Percentiles rank a stretch among this genome's conserved stretches.
Evolutionary conservation across 2,113 vertebrate genomes (phyloP).

Genomic region (Ariopsis seemanni): DNA sequence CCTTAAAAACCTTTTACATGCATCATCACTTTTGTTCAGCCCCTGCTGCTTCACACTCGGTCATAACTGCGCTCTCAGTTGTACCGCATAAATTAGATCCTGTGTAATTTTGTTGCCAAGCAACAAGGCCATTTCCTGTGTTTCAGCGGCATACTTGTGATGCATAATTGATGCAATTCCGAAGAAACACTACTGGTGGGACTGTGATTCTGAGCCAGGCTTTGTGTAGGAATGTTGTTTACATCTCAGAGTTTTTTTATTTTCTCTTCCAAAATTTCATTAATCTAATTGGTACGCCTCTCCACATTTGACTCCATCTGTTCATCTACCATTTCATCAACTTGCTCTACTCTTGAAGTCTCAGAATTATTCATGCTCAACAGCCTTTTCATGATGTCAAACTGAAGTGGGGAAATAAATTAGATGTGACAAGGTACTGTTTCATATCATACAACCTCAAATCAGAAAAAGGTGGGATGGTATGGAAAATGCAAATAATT

Average conservation of each 20-base stretch:
- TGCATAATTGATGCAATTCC: slow-evolving; percentile 20
- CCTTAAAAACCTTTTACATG: not conserved
- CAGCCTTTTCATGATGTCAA: slow-evolving; percentile 15
- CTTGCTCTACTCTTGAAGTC: slow-evolving; percentile 3
- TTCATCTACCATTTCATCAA: slow-evolving; percentile 15
- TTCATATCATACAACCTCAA: not conserved
- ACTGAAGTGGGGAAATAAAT: slow-evolving; percentile 38
- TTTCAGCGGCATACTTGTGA: slow-evolving; percentile 6
- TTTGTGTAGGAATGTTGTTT: slow-evolving; percentile 48
- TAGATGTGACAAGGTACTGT: not conserved
- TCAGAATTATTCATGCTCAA: slow-evolving; percentile 27
- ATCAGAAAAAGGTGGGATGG: not conserved
- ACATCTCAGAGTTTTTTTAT: slow-evolving; percentile 14
- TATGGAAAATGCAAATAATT: not conserved
- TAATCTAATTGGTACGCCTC: not conserved
- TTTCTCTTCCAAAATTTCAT: slow-evolving; percentile 11
- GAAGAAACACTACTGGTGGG: slow-evolving; percentile 4
- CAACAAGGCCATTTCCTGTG: slow-evolving; percentile 36
- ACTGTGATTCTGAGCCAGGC: slow-evolving; percentile 25
- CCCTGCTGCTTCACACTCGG: not conserved
- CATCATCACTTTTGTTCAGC: not conserved
- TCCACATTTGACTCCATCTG: slow-evolving; percentile 37
- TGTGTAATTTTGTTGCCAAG: slow-evolving; percentile 43
- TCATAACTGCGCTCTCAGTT: not conserved
- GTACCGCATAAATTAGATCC: slow-evolving; percentile 29